phyloP scores from a whole-genome alignment of 2,113 vertebrate genomes.

The Chelonoidis abingdonii region DNA sequence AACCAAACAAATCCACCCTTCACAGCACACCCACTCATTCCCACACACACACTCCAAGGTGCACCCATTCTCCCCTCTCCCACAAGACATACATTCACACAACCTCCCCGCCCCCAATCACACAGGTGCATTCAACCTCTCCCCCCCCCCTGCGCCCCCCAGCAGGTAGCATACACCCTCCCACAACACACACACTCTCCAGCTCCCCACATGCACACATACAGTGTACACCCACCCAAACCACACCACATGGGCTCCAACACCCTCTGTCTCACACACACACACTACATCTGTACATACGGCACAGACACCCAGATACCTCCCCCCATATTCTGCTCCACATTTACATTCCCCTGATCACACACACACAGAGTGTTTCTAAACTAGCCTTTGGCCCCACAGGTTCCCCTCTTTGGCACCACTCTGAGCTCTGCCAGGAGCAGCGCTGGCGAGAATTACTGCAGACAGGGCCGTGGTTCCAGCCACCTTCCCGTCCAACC shows the following conservation, averaged over 20 bases:
- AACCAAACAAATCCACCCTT: background rate
- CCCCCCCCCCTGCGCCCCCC: no score
- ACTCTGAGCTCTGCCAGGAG: background rate
- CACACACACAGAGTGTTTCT: background rate
- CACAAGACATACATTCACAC: background rate
- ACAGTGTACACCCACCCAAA: background rate
- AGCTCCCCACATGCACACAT: accelerated
- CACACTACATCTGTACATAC: no score
- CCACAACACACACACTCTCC: background rate
- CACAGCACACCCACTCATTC: background rate
- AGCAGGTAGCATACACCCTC: background rate
- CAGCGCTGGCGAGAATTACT: background rate
- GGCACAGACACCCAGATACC: no score
- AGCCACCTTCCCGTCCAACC: no score
- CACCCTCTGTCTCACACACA: no score
- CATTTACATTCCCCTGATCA: no score
- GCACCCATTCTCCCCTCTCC: background rate
- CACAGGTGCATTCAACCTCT: no score
- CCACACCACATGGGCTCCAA: no score
- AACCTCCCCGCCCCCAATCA: no score
- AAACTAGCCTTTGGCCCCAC: background rate
- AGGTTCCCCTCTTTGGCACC: background rate
- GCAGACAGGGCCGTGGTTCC: background rate
- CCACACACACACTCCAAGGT: background rate
- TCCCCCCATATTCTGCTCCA: no score